phyloP scores from a whole-genome alignment of 1,140 invertebrate species.

The Argopecten irradians region DNA sequence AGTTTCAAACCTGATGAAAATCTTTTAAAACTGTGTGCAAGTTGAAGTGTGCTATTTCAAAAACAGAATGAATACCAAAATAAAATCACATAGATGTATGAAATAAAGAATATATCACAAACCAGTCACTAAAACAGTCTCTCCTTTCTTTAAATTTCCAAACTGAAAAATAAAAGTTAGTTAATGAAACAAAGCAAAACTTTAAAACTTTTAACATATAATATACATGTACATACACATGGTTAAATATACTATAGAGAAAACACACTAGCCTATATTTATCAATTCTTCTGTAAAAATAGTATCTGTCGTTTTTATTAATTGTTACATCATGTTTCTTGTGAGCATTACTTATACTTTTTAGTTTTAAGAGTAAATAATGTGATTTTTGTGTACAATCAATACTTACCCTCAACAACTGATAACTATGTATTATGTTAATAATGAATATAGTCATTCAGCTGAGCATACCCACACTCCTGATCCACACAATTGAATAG shows the following conservation, averaged over 20 bases:
- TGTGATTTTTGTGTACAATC: too few species aligned
- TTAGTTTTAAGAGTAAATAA: too few species aligned
- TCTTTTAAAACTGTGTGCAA: too few species aligned
- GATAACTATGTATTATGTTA: too few species aligned
- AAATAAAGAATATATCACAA: constrained; percentile 23
- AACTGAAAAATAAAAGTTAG: constrained; percentile 51
- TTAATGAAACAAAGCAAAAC: too few species aligned
- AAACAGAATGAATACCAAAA: neutral
- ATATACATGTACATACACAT: neutral
- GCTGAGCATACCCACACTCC: neutral
- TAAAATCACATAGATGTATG: neutral
- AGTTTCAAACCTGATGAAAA: too few species aligned
- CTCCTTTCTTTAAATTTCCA: constrained; percentile 69
- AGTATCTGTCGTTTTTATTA: too few species aligned
- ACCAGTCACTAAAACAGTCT: constrained; percentile 76
- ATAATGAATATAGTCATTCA: neutral
- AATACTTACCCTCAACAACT: too few species aligned
- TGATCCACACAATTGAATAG: neutral
- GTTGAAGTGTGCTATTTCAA: too few species aligned
- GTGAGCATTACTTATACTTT: too few species aligned
- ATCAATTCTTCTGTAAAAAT: too few species aligned
- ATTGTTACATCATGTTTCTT: too few species aligned
- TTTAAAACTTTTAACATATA: neutral
- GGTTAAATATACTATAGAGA: neutral
- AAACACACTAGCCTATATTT: neutral